phyloP scores from a whole-genome alignment of 2,797 vertebrate genomes.

The Jordanella pulchra region DNA sequence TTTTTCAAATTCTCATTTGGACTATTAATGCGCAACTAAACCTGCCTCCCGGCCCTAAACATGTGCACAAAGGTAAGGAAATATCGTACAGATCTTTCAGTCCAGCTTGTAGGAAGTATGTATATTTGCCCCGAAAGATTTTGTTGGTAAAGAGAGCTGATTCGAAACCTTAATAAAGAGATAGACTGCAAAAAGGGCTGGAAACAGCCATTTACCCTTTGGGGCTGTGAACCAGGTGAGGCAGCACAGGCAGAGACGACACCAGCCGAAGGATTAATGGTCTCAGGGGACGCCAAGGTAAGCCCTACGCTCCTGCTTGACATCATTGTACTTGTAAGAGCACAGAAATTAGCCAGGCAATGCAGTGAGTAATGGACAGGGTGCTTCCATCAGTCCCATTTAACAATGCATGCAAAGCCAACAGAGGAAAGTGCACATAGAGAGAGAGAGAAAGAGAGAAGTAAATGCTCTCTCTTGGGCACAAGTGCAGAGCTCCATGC shows the following conservation, averaged over 20 bases:
- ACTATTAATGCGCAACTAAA: conserved; percentile 15
- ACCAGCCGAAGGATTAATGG: conserved; percentile 83
- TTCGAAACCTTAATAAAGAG: conserved; percentile 71
- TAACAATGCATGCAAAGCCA: conserved; percentile 82
- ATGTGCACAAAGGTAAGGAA: conserved; percentile 7
- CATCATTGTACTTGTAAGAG: conserved; percentile 86
- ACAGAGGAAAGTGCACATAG: conserved; percentile 47
- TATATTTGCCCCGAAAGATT: conserved; percentile 43
- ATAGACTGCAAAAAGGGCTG: conserved; percentile 52
- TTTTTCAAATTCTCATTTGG: no score
- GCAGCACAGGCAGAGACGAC: conserved; percentile 68
- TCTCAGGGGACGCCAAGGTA: conserved; percentile 80
- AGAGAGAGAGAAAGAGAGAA: conserved; percentile 40
- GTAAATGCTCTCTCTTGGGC: conserved; percentile 61
- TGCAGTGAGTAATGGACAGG: conserved; percentile 79
- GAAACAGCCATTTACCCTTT: conserved; percentile 76
- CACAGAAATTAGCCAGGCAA: conserved; percentile 84
- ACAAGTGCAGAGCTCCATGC: conserved; percentile 48
- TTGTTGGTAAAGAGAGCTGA: conserved; percentile 69
- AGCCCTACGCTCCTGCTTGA: conserved; percentile 81
- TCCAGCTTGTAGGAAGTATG: conserved; percentile 22
- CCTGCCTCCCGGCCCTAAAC: conserved; percentile 1
- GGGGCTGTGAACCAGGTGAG: conserved; percentile 69
- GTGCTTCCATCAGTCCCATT: conserved; percentile 80
- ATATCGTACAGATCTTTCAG: conserved; percentile 32